phyloP scores from a whole-genome alignment of 2,113 vertebrate species.

The Tretioscincus oriximinensis region DNA sequence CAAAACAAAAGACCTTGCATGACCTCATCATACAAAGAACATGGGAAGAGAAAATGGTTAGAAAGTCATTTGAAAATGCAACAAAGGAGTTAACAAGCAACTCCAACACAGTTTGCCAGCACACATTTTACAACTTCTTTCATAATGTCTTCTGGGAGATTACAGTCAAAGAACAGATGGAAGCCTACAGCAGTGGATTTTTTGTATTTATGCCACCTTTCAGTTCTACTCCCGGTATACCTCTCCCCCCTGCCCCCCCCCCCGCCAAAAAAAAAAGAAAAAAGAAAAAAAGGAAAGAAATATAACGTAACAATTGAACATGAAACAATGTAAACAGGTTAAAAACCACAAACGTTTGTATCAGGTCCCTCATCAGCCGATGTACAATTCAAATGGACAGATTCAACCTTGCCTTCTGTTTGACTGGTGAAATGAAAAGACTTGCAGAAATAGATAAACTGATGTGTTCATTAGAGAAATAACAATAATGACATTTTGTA shows the following conservation, averaged over 20 bases:
- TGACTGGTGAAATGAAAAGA: no score
- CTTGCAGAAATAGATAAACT: no score
- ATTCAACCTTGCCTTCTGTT: no score
- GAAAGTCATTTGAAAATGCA: background rate
- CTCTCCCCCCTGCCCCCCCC: background rate
- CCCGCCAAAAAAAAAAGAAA: no score
- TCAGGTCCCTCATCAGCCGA: background rate
- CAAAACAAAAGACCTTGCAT: background rate
- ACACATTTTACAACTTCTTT: background rate
- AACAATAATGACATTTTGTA: no score
- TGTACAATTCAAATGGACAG: background rate
- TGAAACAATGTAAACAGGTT: background rate
- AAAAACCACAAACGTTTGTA: background rate
- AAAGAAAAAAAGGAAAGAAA: background rate
- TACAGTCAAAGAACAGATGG: background rate
- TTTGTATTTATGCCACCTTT: background rate
- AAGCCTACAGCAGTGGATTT: background rate
- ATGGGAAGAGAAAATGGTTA: background rate
- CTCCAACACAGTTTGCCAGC: background rate
- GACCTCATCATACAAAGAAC: background rate
- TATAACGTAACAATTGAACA: background rate
- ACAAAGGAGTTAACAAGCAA: background rate
- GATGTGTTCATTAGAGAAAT: no score
- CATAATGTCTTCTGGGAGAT: background rate
- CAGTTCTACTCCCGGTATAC: background rate